Base-by-base conservation (phyloP, 2,797 vertebrate genomes). In the Darevskia nairensis region DNA sequence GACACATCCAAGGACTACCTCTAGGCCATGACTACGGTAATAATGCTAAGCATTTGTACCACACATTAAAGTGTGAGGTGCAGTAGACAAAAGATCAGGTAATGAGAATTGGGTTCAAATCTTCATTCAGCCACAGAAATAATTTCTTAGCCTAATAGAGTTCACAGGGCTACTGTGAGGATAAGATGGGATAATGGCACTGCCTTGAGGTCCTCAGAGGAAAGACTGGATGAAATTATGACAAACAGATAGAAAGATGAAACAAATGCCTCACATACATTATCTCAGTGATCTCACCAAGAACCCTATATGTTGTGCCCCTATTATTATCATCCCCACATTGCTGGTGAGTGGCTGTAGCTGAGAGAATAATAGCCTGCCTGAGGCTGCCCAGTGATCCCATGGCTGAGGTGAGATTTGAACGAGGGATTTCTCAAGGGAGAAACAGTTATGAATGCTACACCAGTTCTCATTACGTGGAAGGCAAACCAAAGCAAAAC, bases 381-480 rank as follows among this genome's bases (percentile, higher is more conserved):
- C 35, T 64, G 84, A 39, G 61, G 44, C 8, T 44, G 25, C 44
- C 76, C 32, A 64, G 55, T 35, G n/a, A 39, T 35, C 39, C 72
- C 64, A 23, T 76, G 59, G 39, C 79, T 82, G 79, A 61, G 41
- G 13, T 50, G 39, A 61, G 39, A 25, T 72, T 61, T 61, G 46
- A 72, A 87, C 35, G 25, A 66, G 39, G 80, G 80, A 41, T 66
- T 76, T 87, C 35, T 50, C 78, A 86, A 61, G 50, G 50, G 50
- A 50, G 80, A 27, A 17, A n/a, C 55, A 44, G 55, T 17, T 29
- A 61, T 41, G 15, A 35, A 46, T 50, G 44, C 8, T 50, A 46
- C 25, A 29, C 44, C n/a, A 3, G 3, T 35, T 59, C 41, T n/a
- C 17, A 46, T 68, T 15, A 27, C 19, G 17, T 44, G 39, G 39